Base-by-base conservation (phyloP, 2,797 vertebrate species). In the Danio jaintianensis region DNA sequence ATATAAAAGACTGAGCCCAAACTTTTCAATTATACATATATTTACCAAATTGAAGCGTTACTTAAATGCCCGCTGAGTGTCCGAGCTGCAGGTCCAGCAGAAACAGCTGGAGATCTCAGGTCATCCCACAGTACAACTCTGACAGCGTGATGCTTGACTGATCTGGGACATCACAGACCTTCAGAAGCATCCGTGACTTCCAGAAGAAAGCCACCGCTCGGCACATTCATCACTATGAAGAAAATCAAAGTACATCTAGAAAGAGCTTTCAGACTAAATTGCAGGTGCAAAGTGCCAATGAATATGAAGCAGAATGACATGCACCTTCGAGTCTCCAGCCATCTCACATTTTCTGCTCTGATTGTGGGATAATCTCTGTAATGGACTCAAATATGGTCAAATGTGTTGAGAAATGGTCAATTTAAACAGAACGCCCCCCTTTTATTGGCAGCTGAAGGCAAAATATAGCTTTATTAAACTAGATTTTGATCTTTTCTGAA, bases 331-430 rank as follows among this genome's bases (percentile, higher is more conserved):
- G 48, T 18, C 45, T 20, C 8, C 59, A 42, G 29, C 13, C 29
- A 50, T 53, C 42, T 22, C 29, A 70, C 13, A 75, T 75, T 52
- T 75, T 75, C 61, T 53, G 61, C 61, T 75, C 48, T 16, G 74
- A 53, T 55, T 50, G 38, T 9, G 1, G 18, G 36, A 40, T 18
- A 53, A 70, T 52, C 16, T 70, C 9, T 66, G 42, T 7, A 18
- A 40, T 42, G 12, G 47, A 42, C 38, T 75, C 47, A 50, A 52
- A 52, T 40, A 42, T 22, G 36, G 12, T 61, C 4, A 50, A 74
- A 48, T 74, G 15, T 36, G 22, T 50, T 50, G n/a, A 55, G 36
- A 22, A 53, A 63, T 0, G 73, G 3, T 70, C 11, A 2, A 70
- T 70, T 53, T 70, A 15, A 64, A 63, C 74, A n/a, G 12, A 53